Base-by-base conservation (phyloP, 2,888 invertebrate species). In the Agrochola macilenta region DNA sequence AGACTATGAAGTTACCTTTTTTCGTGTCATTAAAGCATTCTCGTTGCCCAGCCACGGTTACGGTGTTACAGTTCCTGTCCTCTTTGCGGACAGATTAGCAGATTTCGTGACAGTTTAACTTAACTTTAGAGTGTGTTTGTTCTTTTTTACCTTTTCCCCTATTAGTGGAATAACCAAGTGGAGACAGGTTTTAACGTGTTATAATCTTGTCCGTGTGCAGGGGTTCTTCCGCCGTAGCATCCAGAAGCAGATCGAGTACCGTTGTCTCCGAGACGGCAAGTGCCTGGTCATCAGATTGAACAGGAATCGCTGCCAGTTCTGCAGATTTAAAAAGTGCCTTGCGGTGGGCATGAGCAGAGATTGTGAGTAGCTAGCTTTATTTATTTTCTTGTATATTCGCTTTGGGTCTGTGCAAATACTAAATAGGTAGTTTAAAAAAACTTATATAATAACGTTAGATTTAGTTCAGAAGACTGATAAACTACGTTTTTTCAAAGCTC, bases 281-380 rank as follows among this genome's bases (percentile, higher is more conserved):
- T 99, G 99, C 95, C 97, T 99, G 91, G 99, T 99, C 80, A 99
- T 99, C 94, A 97, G 99, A 90, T 97, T 99, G 91, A 99, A 99
- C 97, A 97, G 99, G 89, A 99, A 99, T 97, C 98, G 99, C 90
- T 99, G 99, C 95, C 99, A 99, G 95, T 99, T 98, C 95, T 99
- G 99, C 97, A 98, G 99, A 92, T 99, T 99, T 97, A 99, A 99
- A 96, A 99, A 99, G 98, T 99, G 99, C 95, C 97, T 99, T 82
- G 98, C 99, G 60, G 99, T 99, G 92, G 99, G 99, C 94, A 99
- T 99, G 99, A 99, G 99, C 94, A 98, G 99, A 92, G 99, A 99
- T 96, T 99, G 99, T 99, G 96, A 99, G 99, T 98, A 96, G n/a
- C 54, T 39, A 14, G 5, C 1, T 54, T 60, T 58, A 57, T 30